Base-by-base conservation (phyloP, 2,113 vertebrate species). In the Spilogale gracilis region DNA sequence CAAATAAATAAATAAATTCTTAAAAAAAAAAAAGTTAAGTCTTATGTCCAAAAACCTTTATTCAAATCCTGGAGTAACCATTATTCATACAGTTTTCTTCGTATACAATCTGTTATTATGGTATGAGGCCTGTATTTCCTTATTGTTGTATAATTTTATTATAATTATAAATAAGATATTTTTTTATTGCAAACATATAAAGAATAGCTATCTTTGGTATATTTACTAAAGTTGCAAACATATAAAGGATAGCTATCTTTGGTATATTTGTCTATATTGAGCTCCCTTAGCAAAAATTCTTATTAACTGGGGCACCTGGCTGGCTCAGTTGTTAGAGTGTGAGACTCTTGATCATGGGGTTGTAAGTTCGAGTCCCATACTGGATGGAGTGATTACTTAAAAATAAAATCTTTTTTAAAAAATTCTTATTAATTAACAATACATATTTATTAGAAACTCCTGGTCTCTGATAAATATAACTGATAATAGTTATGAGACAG, bases 111-210 rank as follows among this genome's bases (percentile, higher is more conserved):
- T 50, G 14, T 45, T 83, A 9, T 91, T 86, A n/a, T 54, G 30
- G 74, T 48, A 79, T 65, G 67, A 67, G 9, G 20, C 20, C n/a
- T 81, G 6, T 80, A 80, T 65, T 90, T 93, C 84, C 32, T 85
- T 21, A 45, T 71, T 74, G 13, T 52, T 89, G 21, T 74, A 7
- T 60, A 54, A 84, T 92, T 88, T 74, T 73, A 50, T 79, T 79
- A 0, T 74, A 74, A 87, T 69, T 61, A 13, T 71, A 21, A 85
- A 54, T 63, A 83, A 30, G 52, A 63, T 14, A 50, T 88, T 82
- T 96, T 84, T 96, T 60, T 20, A 54, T 73, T 90, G 9, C 32
- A 95, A 82, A 4, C 52, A 94, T 87, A 76, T 69, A 81, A 81
- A 82, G 52, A 88, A 81, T 76, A 30, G 25, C 21, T 82, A 30